Percentiles rank a stretch among this genome's conserved stretches.
phyloP scores from a whole-genome alignment of 1,140 invertebrate genomes.

The Camponotus floridanus region DNA sequence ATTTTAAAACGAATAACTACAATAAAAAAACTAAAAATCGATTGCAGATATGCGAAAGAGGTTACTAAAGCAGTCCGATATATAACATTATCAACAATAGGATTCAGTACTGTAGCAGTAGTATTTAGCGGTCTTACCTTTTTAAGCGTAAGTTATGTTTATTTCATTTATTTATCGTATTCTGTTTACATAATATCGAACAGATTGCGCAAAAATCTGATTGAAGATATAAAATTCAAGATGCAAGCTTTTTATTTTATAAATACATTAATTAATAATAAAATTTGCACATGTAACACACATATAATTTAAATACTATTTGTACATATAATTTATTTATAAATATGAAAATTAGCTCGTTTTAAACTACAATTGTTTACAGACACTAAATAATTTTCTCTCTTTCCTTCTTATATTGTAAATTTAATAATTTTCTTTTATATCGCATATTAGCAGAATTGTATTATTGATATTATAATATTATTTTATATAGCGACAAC shows the following conservation, averaged over 20 bases:
- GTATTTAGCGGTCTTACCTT: slow-evolving; percentile 56
- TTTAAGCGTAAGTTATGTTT: slow-evolving; percentile 67
- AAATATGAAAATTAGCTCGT: neutral
- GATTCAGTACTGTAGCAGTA: slow-evolving; percentile 61
- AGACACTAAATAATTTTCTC: neutral
- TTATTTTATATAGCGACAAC: slow-evolving; percentile 27
- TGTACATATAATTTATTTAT: neutral
- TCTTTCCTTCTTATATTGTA: neutral
- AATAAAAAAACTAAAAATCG: neutral
- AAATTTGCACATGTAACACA: neutral
- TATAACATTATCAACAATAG: slow-evolving; percentile 54
- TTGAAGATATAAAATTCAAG: neutral
- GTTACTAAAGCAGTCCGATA: slow-evolving; percentile 13
- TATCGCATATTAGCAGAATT: neutral
- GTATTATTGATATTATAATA: neutral
- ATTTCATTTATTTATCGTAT: slow-evolving; percentile 61
- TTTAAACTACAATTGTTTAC: neutral
- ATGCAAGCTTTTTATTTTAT: neutral
- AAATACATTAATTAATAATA: neutral
- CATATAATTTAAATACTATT: neutral
- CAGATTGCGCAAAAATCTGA: neutral
- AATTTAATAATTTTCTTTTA: neutral
- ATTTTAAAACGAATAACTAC: neutral
- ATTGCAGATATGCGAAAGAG: slow-evolving; percentile 42
- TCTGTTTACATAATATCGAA: slow-evolving; percentile 67